phyloP scores from a whole-genome alignment of 1,140 invertebrate species.

The Belonocnema kinseyi region DNA sequence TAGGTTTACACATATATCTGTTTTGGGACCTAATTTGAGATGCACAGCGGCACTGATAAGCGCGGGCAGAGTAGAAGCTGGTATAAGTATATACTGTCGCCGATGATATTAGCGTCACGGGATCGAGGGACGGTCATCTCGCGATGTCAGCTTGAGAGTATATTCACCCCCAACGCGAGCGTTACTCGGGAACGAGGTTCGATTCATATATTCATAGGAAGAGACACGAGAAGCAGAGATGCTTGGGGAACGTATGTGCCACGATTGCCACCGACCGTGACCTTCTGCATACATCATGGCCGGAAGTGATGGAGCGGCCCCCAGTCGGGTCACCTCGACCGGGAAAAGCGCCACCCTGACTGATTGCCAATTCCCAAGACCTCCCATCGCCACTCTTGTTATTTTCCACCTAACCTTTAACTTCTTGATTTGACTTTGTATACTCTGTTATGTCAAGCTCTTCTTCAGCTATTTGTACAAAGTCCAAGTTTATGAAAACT shows the following conservation, averaged over 20 bases:
- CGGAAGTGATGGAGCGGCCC: slow-evolving; percentile 67
- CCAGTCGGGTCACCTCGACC: slow-evolving; percentile 60
- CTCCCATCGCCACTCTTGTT: slow-evolving; percentile 33
- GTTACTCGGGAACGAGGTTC: slow-evolving; percentile 55
- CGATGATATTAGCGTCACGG: slow-evolving; percentile 47
- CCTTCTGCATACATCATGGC: slow-evolving; percentile 70
- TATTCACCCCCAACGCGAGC: slow-evolving; percentile 38
- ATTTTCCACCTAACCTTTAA: slow-evolving; percentile 51
- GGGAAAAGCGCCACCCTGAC: slow-evolving; percentile 62
- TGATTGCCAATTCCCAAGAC: slow-evolving; percentile 70
- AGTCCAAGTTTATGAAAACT: not conserved
- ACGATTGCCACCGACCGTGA: slow-evolving; percentile 68
- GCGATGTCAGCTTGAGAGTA: slow-evolving; percentile 59
- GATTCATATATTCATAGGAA: slow-evolving; percentile 72
- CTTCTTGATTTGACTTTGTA: slow-evolving; percentile 38
- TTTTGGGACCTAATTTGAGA: too few relatives aligned
- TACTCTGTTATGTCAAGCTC: not conserved
- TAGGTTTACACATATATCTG: too few relatives aligned
- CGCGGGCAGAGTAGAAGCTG: slow-evolving; percentile 28
- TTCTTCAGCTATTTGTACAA: not conserved
- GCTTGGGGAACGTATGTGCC: slow-evolving; percentile 50
- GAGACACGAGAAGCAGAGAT: slow-evolving; percentile 35
- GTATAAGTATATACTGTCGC: slow-evolving; percentile 43
- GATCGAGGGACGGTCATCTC: slow-evolving; percentile 51
- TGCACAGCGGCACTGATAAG: not conserved